Percentiles rank a stretch among this genome's conserved stretches.
phyloP scores from a whole-genome alignment of 1,140 invertebrate genomes.

The Plodia interpunctella region DNA sequence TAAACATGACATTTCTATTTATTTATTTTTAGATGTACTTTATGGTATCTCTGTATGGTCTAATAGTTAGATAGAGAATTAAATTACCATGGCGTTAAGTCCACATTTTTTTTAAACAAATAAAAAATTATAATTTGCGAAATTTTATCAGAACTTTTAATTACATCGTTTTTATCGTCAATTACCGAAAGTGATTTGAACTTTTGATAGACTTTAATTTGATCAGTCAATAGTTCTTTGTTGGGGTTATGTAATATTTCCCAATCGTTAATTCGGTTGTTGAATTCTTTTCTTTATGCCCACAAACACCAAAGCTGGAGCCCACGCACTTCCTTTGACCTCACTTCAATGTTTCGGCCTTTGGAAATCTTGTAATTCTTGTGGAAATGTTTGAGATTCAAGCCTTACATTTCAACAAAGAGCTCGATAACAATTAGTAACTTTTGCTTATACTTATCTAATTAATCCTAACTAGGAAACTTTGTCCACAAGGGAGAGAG shows the following conservation, averaged over 20 bases:
- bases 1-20: too few species aligned
- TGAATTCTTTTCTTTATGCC: not conserved
- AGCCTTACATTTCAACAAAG: not conserved
- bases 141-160: too few species aligned
- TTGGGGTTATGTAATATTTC: not conserved
- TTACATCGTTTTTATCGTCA: not conserved
- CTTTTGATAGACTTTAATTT: not conserved
- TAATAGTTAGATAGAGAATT: too few species aligned
- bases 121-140: too few species aligned
- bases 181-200: not conserved
- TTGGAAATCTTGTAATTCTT: slow-evolving; percentile 1
- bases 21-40: too few species aligned
- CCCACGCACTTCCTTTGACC: slow-evolving; percentile 10
- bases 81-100: too few species aligned
- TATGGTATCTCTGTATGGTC: too few species aligned
- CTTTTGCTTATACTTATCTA: too few species aligned
- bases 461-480: too few species aligned
- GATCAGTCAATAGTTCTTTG: not conserved
- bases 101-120: too few species aligned
- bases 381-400: not conserved
- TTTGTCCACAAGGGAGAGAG: too few species aligned
- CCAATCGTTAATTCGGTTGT: not conserved
- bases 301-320: not conserved
- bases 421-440: too few species aligned
- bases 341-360: slow-evolving; percentile 1